Base-by-base conservation (phyloP, 2,888 invertebrate genomes). In the Synergus laeviventris region DNA sequence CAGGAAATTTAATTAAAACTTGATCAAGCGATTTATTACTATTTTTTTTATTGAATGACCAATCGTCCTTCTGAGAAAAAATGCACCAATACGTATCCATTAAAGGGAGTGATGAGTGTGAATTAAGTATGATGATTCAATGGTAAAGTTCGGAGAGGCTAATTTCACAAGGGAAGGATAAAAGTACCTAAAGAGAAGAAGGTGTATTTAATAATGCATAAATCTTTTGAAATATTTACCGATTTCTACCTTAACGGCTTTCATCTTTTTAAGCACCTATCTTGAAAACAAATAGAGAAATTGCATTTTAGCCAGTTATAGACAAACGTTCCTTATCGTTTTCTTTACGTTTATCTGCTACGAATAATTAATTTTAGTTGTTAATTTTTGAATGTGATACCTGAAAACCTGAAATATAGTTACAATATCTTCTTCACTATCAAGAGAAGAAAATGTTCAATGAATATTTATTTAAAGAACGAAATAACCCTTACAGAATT, bases 101-200 rank as follows among this genome's bases (percentile, higher is more conserved):
- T 45, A 66, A 24, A 24, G 8, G 45, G 42, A 31, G 45, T 42
- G 45, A 66, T 66, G 24, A 66, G 45, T 66, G 16, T 45, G 42
- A 64, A 64, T 64, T 42, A 39, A 18, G 54, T 54, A 18, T 64
- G 64, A 18, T 64, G 64, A 66, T 66, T 66, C 45, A 66, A 45
- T 66, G 42, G 45, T 31, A 31, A 70, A 49, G 31, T 49, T 49
- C 9, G 16, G 21, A 2, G 16, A 49, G 49, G 66, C 31, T 24
- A 45, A 45, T 45, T 49, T 70, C 66, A 49, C 45, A 54, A 24
- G 70, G 24, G 70, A 31, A 70, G 49, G 31, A 70, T 49, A 36
- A 70, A 70, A n/a, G 9, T 31, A 9, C 9, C 11, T 5, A 18
- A 54, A 45, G 16, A 31, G 66, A 24, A 31, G n/a, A 70, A 66